Evolutionary conservation across 2,888 invertebrate species (phyloP), one percentile per base, ranked within the genome.

Genomic region (Ophioninae sp.): DNA sequence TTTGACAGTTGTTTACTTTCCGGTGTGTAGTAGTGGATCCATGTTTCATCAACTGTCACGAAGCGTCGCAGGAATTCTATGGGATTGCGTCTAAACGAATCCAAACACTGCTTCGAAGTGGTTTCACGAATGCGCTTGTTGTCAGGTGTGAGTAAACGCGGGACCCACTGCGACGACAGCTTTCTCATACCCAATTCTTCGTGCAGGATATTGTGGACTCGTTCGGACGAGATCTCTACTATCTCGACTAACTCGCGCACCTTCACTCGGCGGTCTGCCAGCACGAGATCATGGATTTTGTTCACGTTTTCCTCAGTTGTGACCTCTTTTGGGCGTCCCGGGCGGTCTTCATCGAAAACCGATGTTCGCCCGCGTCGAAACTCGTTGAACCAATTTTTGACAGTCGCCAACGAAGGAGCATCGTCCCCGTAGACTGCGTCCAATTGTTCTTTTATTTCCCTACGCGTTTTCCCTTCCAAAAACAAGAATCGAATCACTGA

Each of bases 21-120:
- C n/a, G 51, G 71, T 7, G 51, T 69, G 63, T 79, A 68, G 10
- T 23, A 56, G 56, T 69, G 41, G 65, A 91, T 87, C 90, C 90
- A 91, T 68, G 90, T 91, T 89, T 92, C 90, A 86, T 92, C 91
- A 5, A 90, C 87, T 77, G 90, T 91, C 41, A 92, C 85, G 69
- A 88, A 87, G 76, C 88, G 85, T 83, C 86, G 88, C 80, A 88
- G 69, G 90, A 92, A 91, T 75, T 90, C 87, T 80, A 85, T 81
- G 79, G 84, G 82, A 89, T 91, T 89, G 69, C 87, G 88, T 84
- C 89, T 88, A 86, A 89, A 89, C 79, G 85, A 63, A 56, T 20
- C 64, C 78, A 83, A 77, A 77, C 76, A 64, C 56, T 59, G 84
- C 86, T 88, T 64, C 80, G 89, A 89, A 88, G 85, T 84, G 74